phyloP scores from a whole-genome alignment of 2,113 vertebrate species.

The Hemibagrus wyckioides region DNA sequence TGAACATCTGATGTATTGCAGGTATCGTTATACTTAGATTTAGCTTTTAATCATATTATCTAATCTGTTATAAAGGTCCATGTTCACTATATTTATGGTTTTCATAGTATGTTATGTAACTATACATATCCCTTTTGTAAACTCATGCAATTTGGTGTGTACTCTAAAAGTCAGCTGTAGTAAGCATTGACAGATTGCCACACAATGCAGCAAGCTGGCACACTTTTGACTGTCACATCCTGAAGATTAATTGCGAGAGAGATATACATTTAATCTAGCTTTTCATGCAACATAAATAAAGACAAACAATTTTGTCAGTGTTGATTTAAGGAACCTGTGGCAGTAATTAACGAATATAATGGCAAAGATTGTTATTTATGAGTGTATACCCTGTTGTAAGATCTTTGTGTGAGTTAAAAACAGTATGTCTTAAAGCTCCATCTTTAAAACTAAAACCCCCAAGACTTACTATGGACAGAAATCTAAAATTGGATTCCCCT shows the following conservation, averaged over 20 bases:
- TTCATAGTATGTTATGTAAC: constrained; percentile 17
- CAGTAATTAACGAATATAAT: not conserved
- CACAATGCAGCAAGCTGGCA: not conserved
- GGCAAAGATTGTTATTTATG: not conserved
- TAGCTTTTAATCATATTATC: constrained; percentile 32
- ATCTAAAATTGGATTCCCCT: not conserved
- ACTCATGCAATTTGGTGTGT: not conserved
- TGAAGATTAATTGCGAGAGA: not conserved
- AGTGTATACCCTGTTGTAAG: not conserved
- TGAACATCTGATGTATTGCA: constrained; percentile 37
- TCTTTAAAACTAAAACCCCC: not conserved
- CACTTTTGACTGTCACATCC: not conserved
- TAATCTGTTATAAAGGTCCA: constrained; percentile 50
- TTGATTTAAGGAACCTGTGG: not conserved
- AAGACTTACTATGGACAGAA: not conserved
- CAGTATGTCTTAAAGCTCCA: not conserved
- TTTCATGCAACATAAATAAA: not conserved
- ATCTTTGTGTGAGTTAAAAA: not conserved
- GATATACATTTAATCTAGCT: not conserved
- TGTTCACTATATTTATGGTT: constrained; percentile 59
- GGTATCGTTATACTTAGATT: constrained; percentile 30
- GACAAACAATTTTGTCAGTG: not conserved
- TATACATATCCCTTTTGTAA: constrained; percentile 19
- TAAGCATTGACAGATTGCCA: not conserved
- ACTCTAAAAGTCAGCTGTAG: not conserved